These are phyloP conservation scores for Metridium senile DNA, from an alignment of 92 coral and sea anemone species.

Conservation along the genomic window DNA sequence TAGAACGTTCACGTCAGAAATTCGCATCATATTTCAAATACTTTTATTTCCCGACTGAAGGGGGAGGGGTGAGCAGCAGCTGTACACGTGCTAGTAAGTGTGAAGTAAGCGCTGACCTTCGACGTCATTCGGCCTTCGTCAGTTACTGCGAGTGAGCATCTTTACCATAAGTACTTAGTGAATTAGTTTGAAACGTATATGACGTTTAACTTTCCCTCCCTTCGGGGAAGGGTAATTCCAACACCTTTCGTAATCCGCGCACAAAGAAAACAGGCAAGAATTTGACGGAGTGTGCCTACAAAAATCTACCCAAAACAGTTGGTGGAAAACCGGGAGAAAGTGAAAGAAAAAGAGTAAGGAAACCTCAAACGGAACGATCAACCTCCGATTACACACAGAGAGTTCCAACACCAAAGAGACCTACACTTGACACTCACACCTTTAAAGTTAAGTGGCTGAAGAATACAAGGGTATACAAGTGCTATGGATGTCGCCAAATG, in stretches of 20 bases:
- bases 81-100: too few species aligned
- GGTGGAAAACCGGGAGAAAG: slow-evolving; percentile 51
- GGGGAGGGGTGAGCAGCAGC: too few species aligned
- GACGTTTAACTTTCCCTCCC: too few species aligned
- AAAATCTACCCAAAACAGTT: slow-evolving; percentile 44
- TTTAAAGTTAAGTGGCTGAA: slow-evolving; percentile 50
- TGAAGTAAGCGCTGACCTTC: too few species aligned
- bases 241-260: not conserved
- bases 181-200: too few species aligned
- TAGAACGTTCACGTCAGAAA: too few species aligned
- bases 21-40: too few species aligned
- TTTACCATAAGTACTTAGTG: too few species aligned
- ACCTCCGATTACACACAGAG: slow-evolving; percentile 16
- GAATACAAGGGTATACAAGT: slow-evolving; percentile 23
- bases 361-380: slow-evolving; percentile 1
- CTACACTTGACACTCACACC: slow-evolving; percentile 21
- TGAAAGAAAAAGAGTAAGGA: slow-evolving; percentile 10
- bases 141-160: too few species aligned
- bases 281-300: slow-evolving; percentile 50
- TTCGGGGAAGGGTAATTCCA: too few species aligned
- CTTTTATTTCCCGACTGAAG: too few species aligned
- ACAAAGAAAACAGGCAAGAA: slow-evolving; percentile 8
- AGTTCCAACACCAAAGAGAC: slow-evolving; percentile 17
- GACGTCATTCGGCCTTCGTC: too few species aligned
- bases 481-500: slow-evolving; percentile 60